Evolutionary conservation across 2,797 vertebrate species (phyloP).

Genomic region (Mormyrus hasselquistii): DNA sequence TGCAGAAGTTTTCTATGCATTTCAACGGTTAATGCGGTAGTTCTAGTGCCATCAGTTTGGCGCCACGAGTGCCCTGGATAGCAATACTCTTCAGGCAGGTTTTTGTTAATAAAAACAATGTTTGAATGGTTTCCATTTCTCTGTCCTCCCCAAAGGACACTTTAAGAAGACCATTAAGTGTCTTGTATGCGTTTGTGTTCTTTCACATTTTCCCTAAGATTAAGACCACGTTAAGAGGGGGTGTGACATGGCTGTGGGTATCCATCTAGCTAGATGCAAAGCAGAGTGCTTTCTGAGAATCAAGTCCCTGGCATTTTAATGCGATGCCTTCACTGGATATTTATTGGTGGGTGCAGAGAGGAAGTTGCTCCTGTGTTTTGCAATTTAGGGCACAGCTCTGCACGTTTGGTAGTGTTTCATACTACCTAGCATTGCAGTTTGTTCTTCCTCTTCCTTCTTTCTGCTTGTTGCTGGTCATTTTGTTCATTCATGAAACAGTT

Average conservation of each 20-base stretch:
- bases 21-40: background rate
- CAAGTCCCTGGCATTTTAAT: background rate
- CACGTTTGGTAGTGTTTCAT: background rate
- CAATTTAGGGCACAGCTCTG: background rate
- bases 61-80: background rate
- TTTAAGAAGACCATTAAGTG: background rate
- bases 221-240: background rate
- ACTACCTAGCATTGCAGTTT: background rate
- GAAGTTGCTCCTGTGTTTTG: background rate
- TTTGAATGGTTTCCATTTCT: background rate
- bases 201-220: background rate
- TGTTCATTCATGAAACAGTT: background rate
- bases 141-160: background rate
- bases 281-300: constrained; percentile 1
- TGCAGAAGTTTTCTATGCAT: background rate
- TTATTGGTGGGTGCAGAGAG: constrained; percentile 14
- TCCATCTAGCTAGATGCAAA: constrained; percentile 11
- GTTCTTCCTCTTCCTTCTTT: background rate
- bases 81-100: background rate
- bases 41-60: background rate
- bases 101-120: background rate
- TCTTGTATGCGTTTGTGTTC: background rate
- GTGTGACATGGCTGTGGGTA: background rate
- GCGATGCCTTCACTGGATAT: background rate
- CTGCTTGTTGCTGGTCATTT: background rate